A percentile compares a stretch with the other conserved stretches of the same genome.
Evolutionary conservation across 2,797 vertebrate species (phyloP).

Genomic region (Leuciscus waleckii): DNA sequence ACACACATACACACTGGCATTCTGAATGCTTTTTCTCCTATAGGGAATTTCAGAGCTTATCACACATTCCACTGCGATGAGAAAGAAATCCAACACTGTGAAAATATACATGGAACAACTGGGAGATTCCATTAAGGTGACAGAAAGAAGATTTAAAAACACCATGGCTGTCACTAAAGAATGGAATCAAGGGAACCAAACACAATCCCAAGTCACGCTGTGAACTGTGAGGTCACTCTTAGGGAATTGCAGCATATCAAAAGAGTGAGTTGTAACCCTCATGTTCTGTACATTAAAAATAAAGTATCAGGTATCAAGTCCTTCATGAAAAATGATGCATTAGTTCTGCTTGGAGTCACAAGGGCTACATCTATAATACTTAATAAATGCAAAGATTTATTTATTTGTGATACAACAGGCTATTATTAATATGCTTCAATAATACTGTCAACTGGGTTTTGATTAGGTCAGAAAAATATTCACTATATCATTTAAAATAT

Average conservation of each 20-base stretch:
- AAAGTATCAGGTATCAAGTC: not conserved
- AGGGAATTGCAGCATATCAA: not conserved
- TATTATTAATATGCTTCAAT: not conserved
- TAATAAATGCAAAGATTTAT: not conserved
- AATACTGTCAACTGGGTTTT: not conserved
- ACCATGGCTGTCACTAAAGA: constrained; percentile 17
- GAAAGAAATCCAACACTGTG: constrained; percentile 52
- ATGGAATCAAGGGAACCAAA: constrained; percentile 2
- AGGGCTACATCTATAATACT: not conserved
- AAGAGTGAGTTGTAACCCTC: not conserved
- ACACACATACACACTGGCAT: constrained; percentile 48
- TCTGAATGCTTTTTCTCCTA: constrained; percentile 26
- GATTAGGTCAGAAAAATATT: not conserved
- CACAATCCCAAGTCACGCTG: not conserved
- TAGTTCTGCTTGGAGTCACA: not conserved
- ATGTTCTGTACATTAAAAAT: not conserved
- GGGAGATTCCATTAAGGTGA: constrained; percentile 45
- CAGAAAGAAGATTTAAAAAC: constrained; percentile 29
- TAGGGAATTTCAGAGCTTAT: constrained; percentile 35
- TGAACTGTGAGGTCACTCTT: constrained; percentile 10
- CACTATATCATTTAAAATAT: not conserved
- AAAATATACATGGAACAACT: constrained; percentile 51
- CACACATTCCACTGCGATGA: constrained; percentile 49
- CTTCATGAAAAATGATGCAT: not conserved
- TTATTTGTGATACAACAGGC: not conserved